Base-by-base conservation (phyloP, 2,888 invertebrate genomes). In the Andrena camellia region DNA sequence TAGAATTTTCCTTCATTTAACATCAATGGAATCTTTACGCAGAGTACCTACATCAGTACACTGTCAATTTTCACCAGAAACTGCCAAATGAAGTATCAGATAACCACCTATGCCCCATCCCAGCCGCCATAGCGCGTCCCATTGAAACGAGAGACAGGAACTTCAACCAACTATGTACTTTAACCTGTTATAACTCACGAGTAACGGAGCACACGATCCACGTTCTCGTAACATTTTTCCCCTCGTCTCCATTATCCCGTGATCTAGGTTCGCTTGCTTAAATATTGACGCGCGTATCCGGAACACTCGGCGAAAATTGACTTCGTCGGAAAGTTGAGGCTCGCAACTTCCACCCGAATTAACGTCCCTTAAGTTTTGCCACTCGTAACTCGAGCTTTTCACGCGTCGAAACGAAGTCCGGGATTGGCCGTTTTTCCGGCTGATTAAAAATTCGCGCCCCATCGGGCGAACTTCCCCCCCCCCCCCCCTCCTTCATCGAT, bases 361-460 rank as follows among this genome's bases (percentile, higher is more conserved):
- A 86, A 80, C 72, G 75, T 75, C 42, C 52, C 74, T 42, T 63
- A 85, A 87, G 86, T 87, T 86, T 76, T 23, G 17, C 42, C 42
- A 17, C 35, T 68, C 81, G 79, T 83, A 87, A 87, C 83, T 85
- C 78, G 33, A 54, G 67, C 70, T 81, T 80, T 79, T 76, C 78
- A 77, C 81, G 77, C 67, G 79, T 70, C 74, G 67, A 52, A 50
- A 50, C 66, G 72, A 67, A 67, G 73, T 70, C 50, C 33, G 52
- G 57, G 57, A 62, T 52, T 33, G 35, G 50, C 70, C 52, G 42
- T 79, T 79, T 77, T 86, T 84, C 74, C 84, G 57, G 73, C 66
- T 83, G 88, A 88, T 88, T 88, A 88, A 86, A 88, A 86, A 86
- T 83, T 86, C 81, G 73, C 77, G 69, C 62, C 64, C 71, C 66